phyloP scores from a whole-genome alignment of 2,797 vertebrate species.

The Anguilla anguilla region DNA sequence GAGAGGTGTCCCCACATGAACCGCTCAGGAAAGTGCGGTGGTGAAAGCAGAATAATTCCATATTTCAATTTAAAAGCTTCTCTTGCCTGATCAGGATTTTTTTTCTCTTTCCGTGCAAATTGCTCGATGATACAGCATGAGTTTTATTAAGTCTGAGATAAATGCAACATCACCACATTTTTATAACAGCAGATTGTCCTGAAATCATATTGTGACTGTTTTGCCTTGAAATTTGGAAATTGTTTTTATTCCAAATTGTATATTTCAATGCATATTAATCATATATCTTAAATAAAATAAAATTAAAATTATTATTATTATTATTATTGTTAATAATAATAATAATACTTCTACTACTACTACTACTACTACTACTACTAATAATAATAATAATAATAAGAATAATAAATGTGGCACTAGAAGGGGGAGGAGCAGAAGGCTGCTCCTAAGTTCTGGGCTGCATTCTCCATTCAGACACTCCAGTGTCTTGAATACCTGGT shows the following conservation, averaged over 20 bases:
- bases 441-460: too few species aligned
- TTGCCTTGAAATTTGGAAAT: neutral
- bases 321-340: too few species aligned
- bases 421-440: too few species aligned
- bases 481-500: too few species aligned
- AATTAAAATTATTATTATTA: neutral
- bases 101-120: neutral
- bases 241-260: neutral
- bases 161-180: neutral
- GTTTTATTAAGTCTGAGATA: neutral
- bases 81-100: neutral
- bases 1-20: neutral
- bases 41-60: neutral
- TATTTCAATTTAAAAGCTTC: neutral
- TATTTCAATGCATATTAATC: neutral
- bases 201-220: neutral
- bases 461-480: too few species aligned
- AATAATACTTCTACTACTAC: too few species aligned
- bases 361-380: too few species aligned
- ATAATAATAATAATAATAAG: too few species aligned
- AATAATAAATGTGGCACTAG: too few species aligned
- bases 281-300: neutral
- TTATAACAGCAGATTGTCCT: neutral
- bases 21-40: neutral
- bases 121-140: neutral